Percentiles rank a stretch among this genome's conserved stretches.
Conservation (phyloP, 2,888 invertebrate genomes). For the Euclidia mi region DNA sequence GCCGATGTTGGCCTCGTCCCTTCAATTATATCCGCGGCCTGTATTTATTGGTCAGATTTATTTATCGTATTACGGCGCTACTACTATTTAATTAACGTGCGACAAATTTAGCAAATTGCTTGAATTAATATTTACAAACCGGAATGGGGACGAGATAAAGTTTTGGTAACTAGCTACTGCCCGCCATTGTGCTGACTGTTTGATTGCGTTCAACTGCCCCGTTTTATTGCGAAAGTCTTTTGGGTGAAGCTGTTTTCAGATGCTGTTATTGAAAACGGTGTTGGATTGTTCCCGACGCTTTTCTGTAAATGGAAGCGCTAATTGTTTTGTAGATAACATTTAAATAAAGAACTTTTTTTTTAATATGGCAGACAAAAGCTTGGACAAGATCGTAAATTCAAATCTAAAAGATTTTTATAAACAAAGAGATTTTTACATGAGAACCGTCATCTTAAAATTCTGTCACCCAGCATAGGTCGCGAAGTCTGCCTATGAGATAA, state of each 20-base stretch:
- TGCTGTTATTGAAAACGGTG: not conserved
- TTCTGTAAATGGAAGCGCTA: not conserved
- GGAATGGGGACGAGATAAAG: conserved; percentile 49
- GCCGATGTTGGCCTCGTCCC: conserved; percentile 41
- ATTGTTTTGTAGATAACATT: too few relatives aligned
- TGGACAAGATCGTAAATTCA: too few relatives aligned
- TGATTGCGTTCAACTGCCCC: conserved; percentile 28
- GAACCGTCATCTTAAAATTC: too few relatives aligned
- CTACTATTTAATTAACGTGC: conserved; percentile 72
- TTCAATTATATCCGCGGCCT: conserved; percentile 60
- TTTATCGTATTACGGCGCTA: conserved; percentile 65
- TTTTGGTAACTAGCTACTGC: conserved; percentile 48
- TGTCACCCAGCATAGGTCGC: too few relatives aligned
- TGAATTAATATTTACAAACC: conserved; percentile 59
- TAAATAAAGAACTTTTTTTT: too few relatives aligned
- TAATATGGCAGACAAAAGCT: too few relatives aligned
- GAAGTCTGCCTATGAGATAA: too few relatives aligned
- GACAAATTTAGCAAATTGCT: conserved; percentile 63
- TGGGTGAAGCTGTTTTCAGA: conserved; percentile 2
- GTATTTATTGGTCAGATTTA: conserved; percentile 68
- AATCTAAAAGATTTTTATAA: too few relatives aligned
- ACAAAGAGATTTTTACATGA: too few relatives aligned
- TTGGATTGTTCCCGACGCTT: not conserved
- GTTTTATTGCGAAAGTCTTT: conserved; percentile 10
- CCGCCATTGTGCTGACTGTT: conserved; percentile 32